These are phyloP conservation scores for Drosophila saltans DNA, from an alignment of 1,140 invertebrate genomes.

Conservation along the genomic window DNA sequence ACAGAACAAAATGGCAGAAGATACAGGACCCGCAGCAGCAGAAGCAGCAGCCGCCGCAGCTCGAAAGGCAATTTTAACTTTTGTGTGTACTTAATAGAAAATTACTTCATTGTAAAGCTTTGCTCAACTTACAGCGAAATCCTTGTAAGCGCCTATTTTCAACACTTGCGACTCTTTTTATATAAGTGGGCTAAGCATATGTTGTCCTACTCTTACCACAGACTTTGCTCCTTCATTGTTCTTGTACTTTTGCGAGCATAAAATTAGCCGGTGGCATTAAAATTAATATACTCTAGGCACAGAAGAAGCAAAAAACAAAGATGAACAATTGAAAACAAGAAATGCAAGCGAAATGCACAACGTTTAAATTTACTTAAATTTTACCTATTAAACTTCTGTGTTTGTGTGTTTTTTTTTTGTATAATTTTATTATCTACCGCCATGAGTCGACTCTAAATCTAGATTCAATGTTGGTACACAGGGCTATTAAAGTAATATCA, in stretches of 20 bases:
- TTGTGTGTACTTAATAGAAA: conserved; percentile 74
- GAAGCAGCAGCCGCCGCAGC: background rate
- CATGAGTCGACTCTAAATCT: conserved; percentile 34
- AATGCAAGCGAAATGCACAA: background rate
- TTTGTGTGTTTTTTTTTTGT: background rate
- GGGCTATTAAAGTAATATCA: conserved; percentile 59
- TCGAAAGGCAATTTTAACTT: conserved; percentile 74
- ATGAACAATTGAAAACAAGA: background rate
- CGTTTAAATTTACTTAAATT: too few species aligned
- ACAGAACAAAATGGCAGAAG: conserved; percentile 13
- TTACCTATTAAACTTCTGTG: too few species aligned
- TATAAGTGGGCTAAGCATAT: conserved; percentile 42
- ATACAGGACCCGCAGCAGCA: conserved; percentile 43
- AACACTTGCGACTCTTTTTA: conserved; percentile 65
- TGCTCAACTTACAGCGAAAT: conserved; percentile 23
- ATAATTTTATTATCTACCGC: background rate
- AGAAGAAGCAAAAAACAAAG: background rate
- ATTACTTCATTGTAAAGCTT: conserved; percentile 67
- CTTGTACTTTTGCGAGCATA: background rate
- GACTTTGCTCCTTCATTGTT: conserved; percentile 14
- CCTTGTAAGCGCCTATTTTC: conserved; percentile 59
- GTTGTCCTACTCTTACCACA: conserved; percentile 13
- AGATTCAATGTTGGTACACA: conserved; percentile 53
- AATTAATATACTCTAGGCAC: conserved; percentile 24
- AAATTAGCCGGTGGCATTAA: conserved; percentile 24